Percentiles rank a stretch among this genome's conserved stretches.
Evolutionary conservation across 35 echinoderm and acorn worm species (phyloP).

Genomic region (Strongylocentrotus purpuratus): DNA sequence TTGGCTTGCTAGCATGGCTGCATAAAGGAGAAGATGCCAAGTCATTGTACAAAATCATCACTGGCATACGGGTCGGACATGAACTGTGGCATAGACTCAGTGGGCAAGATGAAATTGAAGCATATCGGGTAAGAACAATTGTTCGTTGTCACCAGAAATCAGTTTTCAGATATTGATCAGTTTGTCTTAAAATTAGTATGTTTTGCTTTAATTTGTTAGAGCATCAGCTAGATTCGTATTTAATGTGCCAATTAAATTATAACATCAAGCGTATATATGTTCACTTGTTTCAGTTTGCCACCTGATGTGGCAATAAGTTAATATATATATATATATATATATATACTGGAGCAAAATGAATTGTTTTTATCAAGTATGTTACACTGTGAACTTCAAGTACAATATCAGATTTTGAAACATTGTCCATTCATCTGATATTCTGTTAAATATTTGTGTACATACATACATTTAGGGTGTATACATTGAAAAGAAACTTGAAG

Average conservation of each 20-base stretch:
- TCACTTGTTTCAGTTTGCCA: neutral
- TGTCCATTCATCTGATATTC: too few relatives aligned
- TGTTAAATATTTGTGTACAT: too few relatives aligned
- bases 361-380: too few relatives aligned
- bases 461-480: too few relatives aligned
- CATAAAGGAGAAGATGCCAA: slow-evolving; percentile 69
- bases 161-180: neutral
- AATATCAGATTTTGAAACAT: too few relatives aligned
- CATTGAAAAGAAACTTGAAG: too few relatives aligned
- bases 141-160: neutral
- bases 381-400: too few relatives aligned
- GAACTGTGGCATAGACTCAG: slow-evolving; percentile 68
- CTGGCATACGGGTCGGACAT: slow-evolving; percentile 59
- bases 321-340: neutral
- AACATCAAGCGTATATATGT: neutral
- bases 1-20: slow-evolving; percentile 64
- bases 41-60: slow-evolving; percentile 64
- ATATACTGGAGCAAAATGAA: too few relatives aligned
- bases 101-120: slow-evolving; percentile 68
- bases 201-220: neutral
- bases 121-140: slow-evolving; percentile 53
- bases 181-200: neutral
- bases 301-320: too few relatives aligned
- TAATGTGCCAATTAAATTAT: neutral
- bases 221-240: neutral